Evolutionary conservation across 2,113 vertebrate species (phyloP).

Genomic region (Enhydra lutris): DNA sequence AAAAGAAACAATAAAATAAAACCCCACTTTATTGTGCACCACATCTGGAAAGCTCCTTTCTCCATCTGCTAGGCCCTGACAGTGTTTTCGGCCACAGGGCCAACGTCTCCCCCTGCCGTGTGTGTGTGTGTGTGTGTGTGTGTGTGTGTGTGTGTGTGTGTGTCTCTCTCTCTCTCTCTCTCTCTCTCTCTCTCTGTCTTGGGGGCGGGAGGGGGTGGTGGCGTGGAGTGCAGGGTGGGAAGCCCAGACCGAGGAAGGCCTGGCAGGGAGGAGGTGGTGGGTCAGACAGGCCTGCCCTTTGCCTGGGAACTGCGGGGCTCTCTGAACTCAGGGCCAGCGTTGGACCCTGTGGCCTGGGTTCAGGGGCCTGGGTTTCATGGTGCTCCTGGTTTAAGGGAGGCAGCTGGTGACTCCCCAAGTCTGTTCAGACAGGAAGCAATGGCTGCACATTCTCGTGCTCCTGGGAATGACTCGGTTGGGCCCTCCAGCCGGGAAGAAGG

Average conservation of each 20-base stretch:
- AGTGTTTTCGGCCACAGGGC: neutral
- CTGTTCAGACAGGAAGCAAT: neutral
- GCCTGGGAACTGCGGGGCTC: neutral
- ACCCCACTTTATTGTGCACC: slow-evolving; percentile 15
- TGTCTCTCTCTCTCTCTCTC: no score
- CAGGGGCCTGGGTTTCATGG: neutral
- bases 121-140: no score
- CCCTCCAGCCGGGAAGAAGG: no score
- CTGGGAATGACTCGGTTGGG: neutral
- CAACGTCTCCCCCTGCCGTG: neutral
- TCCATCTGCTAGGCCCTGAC: slow-evolving; percentile 16
- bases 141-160: no score
- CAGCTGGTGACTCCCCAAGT: neutral
- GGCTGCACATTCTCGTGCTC: fast-evolving
- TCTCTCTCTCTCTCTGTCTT: no score
- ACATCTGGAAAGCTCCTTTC: slow-evolving; percentile 52
- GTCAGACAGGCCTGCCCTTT: neutral
- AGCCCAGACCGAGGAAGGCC: fast-evolving
- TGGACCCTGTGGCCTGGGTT: neutral
- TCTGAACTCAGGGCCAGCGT: neutral
- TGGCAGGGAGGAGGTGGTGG: neutral
- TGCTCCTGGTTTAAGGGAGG: neutral
- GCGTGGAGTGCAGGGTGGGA: fast-evolving
- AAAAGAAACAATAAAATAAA: slow-evolving; percentile 45
- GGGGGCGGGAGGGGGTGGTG: neutral